Evolutionary conservation across 1,140 invertebrate genomes (phyloP), one percentile per base, ranked within the genome.

Genomic region (Leptonema lineaticorne): DNA sequence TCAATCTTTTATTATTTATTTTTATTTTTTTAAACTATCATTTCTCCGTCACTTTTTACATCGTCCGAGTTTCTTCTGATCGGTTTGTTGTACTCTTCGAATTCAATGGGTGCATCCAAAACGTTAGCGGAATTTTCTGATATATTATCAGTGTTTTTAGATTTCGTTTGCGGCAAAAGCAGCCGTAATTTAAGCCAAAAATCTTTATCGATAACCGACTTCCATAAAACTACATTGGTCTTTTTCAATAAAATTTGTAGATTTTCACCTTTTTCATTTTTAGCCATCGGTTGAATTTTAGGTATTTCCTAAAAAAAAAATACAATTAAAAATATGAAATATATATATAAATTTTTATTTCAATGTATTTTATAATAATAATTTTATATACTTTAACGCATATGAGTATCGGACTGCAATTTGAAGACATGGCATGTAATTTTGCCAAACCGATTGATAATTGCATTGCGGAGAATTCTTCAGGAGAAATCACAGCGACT

Each of bases 401-500:
- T 0, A 82, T 78, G 28, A 82, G 75, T 57, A 79, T 77, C 18
- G 79, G 79, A 65, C 76, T 77, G 45, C 78, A 79, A 69, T 77
- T 76, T 37, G 76, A 67, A 5, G 78, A 75, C 45, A 81, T 65
- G 24, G 77, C 76, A 5, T 77, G 72, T 50, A 82, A 74, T 70
- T 82, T 80, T 0, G 76, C 69, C 62, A 82, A 73, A 33, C 77
- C 76, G 0, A 74, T 74, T 29, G 78, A 77, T 72, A 82, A 75
- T 74, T 81, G 78, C 70, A 73, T 75, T 45, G 80, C 73, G 5
- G 75, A 69, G 75, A 79, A 76, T 70, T 80, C 79, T 65, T 75
- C 73, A n/a, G 81, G 81, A 26, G 80, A 81, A 69, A 82, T 45
- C 50, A 82, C 79, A 6, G 76, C 78, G 62, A 82, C 77, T 60